Percentiles rank a stretch among this genome's conserved stretches.
phyloP scores from a whole-genome alignment of 2,113 vertebrate genomes.

The Philantomba maxwellii region DNA sequence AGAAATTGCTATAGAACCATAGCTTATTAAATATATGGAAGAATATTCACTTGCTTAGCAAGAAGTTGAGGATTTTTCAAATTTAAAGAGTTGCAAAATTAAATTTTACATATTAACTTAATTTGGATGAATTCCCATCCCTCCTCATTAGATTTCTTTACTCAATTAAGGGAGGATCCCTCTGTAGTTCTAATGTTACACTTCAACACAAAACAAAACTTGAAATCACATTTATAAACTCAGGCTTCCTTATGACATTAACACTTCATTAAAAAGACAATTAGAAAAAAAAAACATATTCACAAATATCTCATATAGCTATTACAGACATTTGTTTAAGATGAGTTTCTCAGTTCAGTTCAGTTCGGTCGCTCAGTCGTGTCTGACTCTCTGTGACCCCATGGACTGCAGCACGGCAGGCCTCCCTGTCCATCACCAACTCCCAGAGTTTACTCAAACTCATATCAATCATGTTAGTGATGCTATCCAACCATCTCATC shows the following conservation, averaged over 20 bases:
- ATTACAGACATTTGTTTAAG: neutral
- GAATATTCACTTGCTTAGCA: neutral
- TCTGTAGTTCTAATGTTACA: neutral
- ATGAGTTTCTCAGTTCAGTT: neutral
- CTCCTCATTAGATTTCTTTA: neutral
- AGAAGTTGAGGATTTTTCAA: conserved; percentile 13
- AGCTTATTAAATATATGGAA: neutral
- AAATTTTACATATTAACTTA: neutral
- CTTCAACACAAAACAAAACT: neutral
- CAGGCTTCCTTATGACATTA: neutral
- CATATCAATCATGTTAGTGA: no score
- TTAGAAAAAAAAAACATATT: neutral
- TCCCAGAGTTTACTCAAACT: no score
- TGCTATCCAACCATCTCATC: no score
- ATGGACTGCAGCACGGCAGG: no score
- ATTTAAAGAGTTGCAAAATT: conserved; percentile 37
- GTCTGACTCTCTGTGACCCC: no score
- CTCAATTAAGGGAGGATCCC: neutral
- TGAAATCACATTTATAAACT: neutral
- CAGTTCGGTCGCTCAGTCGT: neutral
- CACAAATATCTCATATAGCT: neutral
- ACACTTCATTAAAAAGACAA: neutral
- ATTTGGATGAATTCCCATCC: neutral
- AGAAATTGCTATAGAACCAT: neutral
- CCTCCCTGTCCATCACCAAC: no score